A percentile compares a stretch with the other conserved stretches of the same genome.
Conservation (phyloP, 2,797 vertebrate species). For the Tinamus major region DNA sequence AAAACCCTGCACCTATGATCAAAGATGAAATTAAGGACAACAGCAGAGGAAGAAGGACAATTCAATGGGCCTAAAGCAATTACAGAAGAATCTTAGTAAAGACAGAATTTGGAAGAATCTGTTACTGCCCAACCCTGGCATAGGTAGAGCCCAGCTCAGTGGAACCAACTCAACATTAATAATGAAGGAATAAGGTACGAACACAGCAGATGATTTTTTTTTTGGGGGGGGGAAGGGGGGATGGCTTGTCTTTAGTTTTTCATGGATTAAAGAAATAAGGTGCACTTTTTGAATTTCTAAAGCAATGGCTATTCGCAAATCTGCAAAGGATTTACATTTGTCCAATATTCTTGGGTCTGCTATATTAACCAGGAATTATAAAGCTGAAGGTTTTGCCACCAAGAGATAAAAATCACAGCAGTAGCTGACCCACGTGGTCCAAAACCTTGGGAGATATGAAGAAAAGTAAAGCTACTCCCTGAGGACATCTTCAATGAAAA, state of each 20-base stretch:
- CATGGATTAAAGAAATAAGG: background rate
- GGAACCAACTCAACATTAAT: background rate
- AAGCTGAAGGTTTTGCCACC: background rate
- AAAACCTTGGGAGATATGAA: background rate
- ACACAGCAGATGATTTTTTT: background rate
- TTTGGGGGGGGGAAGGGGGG: too few relatives aligned
- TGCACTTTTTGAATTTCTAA: background rate
- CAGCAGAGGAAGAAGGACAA: background rate
- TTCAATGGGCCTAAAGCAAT: background rate
- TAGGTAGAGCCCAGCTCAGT: background rate
- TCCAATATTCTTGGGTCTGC: background rate
- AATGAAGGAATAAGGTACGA: background rate
- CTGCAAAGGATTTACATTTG: background rate
- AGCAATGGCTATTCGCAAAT: accelerated
- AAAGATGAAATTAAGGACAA: constrained; percentile 10
- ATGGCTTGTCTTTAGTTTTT: background rate
- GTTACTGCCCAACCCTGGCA: background rate
- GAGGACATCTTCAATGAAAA: background rate
- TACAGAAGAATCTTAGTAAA: background rate
- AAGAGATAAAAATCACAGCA: background rate
- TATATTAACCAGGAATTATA: background rate
- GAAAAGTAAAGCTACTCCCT: background rate
- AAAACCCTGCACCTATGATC: background rate
- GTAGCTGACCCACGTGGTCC: background rate
- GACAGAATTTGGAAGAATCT: background rate